Evolutionary conservation across 2,113 vertebrate species (phyloP).

Genomic region (Lagopus muta): DNA sequence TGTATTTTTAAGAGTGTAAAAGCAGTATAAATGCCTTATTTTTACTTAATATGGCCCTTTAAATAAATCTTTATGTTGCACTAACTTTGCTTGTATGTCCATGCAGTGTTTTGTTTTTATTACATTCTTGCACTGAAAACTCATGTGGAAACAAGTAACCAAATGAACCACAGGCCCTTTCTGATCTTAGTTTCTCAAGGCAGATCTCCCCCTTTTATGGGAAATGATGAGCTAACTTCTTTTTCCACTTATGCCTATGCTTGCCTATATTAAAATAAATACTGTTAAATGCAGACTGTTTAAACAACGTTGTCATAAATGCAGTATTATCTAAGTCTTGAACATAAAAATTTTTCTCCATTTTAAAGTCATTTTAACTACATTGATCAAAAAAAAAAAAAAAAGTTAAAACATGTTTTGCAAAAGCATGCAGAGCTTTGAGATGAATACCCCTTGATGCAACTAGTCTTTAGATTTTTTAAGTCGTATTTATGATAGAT

Average conservation of each 20-base stretch:
- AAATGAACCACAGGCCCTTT: background rate
- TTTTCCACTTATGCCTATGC: background rate
- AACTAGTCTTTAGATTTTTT: background rate
- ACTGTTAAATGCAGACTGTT: background rate
- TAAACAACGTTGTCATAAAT: background rate
- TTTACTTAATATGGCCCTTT: background rate
- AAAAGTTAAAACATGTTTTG: background rate
- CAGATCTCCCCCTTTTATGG: accelerated
- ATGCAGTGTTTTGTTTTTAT: background rate
- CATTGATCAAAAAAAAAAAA: background rate
- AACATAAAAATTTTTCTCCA: background rate
- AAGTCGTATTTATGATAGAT: background rate
- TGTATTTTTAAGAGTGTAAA: background rate
- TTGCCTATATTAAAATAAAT: background rate
- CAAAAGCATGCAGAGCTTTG: background rate
- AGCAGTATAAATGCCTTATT: background rate
- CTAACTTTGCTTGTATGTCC: background rate
- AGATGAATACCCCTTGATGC: background rate
- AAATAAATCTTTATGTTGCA: background rate
- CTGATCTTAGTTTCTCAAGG: background rate
- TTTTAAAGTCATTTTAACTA: background rate
- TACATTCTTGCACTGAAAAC: background rate
- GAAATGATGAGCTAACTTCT: background rate
- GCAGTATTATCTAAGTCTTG: background rate
- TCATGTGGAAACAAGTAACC: background rate